Conservation (phyloP, 2,797 vertebrate species). For the Neomorphus geoffroyi region DNA sequence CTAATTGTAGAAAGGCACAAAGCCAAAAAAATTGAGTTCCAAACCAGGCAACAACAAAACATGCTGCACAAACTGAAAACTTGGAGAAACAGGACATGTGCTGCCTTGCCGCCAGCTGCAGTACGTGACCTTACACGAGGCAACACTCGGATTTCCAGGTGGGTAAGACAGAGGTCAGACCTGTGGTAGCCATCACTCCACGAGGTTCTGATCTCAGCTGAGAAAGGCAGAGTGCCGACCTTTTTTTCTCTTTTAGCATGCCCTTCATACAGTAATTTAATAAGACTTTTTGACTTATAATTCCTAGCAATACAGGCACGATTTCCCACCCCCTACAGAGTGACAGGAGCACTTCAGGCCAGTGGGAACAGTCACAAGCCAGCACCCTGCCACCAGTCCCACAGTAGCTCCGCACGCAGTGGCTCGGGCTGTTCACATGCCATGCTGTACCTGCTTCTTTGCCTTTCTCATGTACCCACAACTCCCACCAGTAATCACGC, state of each 20-base stretch:
- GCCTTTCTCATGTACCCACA: background rate
- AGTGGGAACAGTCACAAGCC: background rate
- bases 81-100: background rate
- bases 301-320: background rate
- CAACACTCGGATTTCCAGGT: accelerated
- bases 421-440: background rate
- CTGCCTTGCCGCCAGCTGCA: background rate
- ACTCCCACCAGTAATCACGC: background rate
- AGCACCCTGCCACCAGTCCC: accelerated
- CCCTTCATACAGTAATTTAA: background rate
- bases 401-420: background rate
- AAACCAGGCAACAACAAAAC: background rate
- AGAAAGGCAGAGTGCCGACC: background rate
- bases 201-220: background rate
- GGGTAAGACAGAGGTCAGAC: background rate
- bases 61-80: background rate
- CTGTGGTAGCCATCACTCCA: background rate
- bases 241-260: background rate
- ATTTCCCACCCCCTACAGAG: accelerated
- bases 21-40: background rate
- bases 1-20: background rate
- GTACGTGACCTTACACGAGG: accelerated
- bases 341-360: background rate
- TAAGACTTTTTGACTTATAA: background rate
- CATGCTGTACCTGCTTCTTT: background rate